A percentile compares a stretch with the other conserved stretches of the same genome.
These are phyloP conservation scores for Mylabris sibirica DNA, from an alignment of 2,888 invertebrate genomes.

Conservation along the genomic window DNA sequence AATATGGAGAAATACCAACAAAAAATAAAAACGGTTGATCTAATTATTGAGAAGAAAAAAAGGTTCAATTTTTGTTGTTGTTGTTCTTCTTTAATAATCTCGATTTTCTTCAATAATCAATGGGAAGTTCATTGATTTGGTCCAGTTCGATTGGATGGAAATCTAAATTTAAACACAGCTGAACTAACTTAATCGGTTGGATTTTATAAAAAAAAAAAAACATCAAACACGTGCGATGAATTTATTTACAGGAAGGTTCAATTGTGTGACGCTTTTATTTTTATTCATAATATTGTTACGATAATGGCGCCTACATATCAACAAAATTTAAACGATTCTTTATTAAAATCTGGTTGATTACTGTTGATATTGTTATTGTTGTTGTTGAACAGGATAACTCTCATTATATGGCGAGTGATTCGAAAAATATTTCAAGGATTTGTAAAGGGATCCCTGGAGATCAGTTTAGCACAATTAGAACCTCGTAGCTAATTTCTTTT, in stretches of 20 bases:
- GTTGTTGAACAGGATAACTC: too few species aligned
- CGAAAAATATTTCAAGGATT: too few species aligned
- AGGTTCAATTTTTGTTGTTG: not conserved
- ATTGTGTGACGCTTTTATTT: not conserved
- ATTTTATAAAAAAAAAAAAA: too few species aligned
- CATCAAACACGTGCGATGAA: conserved; percentile 11
- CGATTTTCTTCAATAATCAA: not conserved
- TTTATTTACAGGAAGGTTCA: conserved; percentile 9
- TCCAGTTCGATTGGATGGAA: conserved; percentile 10
- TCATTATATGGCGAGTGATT: too few species aligned
- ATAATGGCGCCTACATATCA: conserved; percentile 1
- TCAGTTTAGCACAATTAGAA: too few species aligned
- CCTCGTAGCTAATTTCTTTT: too few species aligned
- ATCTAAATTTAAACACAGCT: conserved; percentile 13
- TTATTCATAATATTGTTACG: not conserved
- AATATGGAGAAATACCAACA: not conserved
- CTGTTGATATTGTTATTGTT: too few species aligned
- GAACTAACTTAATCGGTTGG: conserved; percentile 12
- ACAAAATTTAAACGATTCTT: not conserved
- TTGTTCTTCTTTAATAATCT: not conserved
- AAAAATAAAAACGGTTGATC: not conserved
- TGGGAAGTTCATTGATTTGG: conserved; percentile 4
- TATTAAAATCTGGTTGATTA: not conserved
- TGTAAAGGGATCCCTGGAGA: too few species aligned
- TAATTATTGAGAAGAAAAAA: not conserved